Evolutionary conservation across 2,113 vertebrate species (phyloP).

Genomic region (Tyrannus savana): DNA sequence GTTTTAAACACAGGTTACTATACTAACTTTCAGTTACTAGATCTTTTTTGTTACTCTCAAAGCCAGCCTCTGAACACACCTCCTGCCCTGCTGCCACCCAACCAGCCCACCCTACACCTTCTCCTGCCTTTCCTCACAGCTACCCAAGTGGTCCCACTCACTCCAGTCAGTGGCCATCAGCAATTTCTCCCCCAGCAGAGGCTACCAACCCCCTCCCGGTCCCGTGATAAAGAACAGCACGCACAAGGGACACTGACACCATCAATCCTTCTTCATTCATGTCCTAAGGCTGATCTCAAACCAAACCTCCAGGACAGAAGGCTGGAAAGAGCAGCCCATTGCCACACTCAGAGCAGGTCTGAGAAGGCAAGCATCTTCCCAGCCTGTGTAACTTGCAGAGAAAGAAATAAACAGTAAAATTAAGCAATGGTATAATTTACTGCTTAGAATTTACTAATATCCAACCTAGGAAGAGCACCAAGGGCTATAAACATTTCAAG

Average conservation of each 20-base stretch:
- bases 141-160: neutral
- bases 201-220: neutral
- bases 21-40: neutral
- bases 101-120: neutral
- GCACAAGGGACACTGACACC: neutral
- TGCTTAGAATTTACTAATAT: constrained; percentile 64
- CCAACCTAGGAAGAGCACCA: constrained; percentile 29
- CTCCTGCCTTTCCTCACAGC: neutral
- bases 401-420: constrained; percentile 54
- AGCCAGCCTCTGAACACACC: neutral
- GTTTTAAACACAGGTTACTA: neutral
- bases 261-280: neutral
- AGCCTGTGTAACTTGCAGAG: neutral
- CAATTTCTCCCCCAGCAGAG: neutral
- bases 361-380: neutral
- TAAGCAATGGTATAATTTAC: constrained; percentile 47
- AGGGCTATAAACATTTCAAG: constrained; percentile 66
- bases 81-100: neutral
- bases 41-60: neutral
- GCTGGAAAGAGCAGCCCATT: neutral
- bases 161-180: neutral
- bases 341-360: neutral
- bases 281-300: neutral
- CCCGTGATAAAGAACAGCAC: neutral
- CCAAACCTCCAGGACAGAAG: neutral